Conservation (phyloP, 2,888 invertebrate species). For the Amorpha juglandis region DNA sequence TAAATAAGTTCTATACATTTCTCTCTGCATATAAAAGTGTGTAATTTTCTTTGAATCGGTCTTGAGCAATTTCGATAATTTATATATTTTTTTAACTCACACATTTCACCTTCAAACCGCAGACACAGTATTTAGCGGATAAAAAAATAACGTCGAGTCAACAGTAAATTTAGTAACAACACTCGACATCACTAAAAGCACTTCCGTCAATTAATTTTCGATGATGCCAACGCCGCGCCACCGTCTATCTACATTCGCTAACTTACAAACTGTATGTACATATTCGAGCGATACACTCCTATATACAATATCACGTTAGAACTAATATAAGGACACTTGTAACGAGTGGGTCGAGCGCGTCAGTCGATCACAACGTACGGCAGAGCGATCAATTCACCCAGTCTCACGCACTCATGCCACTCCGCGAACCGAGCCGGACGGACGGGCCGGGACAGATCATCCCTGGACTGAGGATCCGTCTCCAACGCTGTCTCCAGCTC, state of each 20-base stretch:
- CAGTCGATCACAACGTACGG: constrained; percentile 98
- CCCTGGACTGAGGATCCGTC: constrained; percentile 36
- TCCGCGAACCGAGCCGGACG: constrained; percentile 88
- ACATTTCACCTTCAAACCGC: neutral
- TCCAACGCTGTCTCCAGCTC: constrained; percentile 34
- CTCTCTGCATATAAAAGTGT: neutral
- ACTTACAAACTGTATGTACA: constrained; percentile 57
- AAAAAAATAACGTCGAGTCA: constrained; percentile 9
- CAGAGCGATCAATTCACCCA: constrained; percentile 94
- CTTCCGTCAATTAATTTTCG: neutral
- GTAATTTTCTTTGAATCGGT: neutral
- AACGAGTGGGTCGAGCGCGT: constrained; percentile 54
- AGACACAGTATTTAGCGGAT: neutral
- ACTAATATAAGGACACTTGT: constrained; percentile 81
- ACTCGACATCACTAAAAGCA: neutral
- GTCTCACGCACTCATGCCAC: constrained; percentile 95
- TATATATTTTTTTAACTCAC: neutral
- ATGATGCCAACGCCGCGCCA: constrained; percentile 26
- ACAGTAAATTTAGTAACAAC: constrained; percentile 8
- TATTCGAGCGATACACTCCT: constrained; percentile 57
- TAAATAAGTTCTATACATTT: too few relatives aligned
- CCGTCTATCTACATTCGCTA: constrained; percentile 55
- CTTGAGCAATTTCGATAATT: constrained; percentile 2
- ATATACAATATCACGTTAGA: constrained; percentile 57
- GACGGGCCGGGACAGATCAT: constrained; percentile 59